Conservation (phyloP, 2,888 invertebrate species). For the Drosophila greeni region DNA sequence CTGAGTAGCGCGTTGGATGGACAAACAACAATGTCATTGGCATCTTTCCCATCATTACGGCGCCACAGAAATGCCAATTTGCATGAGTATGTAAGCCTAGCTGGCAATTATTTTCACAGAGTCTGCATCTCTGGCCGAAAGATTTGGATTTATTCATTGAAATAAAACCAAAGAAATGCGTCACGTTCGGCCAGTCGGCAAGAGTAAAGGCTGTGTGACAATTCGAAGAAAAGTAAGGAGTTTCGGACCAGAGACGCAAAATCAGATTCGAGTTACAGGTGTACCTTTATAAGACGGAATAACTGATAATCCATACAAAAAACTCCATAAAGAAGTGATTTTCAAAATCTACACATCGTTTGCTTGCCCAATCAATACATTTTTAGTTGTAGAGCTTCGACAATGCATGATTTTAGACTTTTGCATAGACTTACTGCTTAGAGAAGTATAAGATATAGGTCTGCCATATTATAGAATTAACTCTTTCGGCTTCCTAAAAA, state of each 20-base stretch:
- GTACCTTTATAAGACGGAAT: not conserved
- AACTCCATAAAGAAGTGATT: not conserved
- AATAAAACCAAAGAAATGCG: constrained; percentile 42
- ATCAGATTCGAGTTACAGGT: constrained; percentile 11
- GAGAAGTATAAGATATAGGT: not conserved
- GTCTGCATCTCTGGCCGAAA: constrained; percentile 5
- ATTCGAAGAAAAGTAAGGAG: constrained; percentile 31
- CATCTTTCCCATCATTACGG: constrained; percentile 64
- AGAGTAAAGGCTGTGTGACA: constrained; percentile 52
- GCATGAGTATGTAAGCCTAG: constrained; percentile 31
- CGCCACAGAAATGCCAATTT: constrained; percentile 50
- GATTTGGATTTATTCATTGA: constrained; percentile 38
- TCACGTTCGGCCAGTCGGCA: constrained; percentile 42
- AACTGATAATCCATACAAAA: not conserved
- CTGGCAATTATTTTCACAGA: constrained; percentile 43
- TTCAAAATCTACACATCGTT: not conserved
- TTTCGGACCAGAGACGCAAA: constrained; percentile 16
- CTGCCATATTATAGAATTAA: not conserved
- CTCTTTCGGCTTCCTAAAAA: not conserved
- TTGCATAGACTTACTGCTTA: too few relatives aligned
- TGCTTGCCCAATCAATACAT: not conserved
- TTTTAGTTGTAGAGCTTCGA: too few relatives aligned
- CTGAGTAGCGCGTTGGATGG: constrained; percentile 22
- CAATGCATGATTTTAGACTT: too few relatives aligned
- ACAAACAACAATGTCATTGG: constrained; percentile 64